These are phyloP conservation scores for Nomia melanderi DNA, from an alignment of 1,140 invertebrate genomes.

Conservation along the genomic window DNA sequence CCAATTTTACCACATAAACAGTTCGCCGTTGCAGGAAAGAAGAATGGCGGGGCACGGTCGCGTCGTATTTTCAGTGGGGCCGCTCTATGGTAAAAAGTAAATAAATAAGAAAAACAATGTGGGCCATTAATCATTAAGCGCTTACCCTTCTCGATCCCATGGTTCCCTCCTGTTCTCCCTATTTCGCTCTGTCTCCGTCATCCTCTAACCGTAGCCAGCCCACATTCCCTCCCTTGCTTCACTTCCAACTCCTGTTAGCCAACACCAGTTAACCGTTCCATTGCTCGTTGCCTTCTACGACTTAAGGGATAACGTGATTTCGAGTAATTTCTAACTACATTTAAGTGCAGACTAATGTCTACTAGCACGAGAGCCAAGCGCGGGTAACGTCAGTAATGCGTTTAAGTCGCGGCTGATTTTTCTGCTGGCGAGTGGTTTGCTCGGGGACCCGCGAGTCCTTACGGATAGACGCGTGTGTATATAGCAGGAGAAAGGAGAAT, in stretches of 20 bases:
- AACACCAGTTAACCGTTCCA: constrained; percentile 29
- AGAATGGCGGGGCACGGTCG: not conserved
- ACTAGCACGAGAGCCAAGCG: constrained; percentile 13
- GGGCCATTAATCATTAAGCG: constrained; percentile 33
- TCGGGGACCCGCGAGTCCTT: too few relatives aligned
- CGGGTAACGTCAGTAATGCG: constrained; percentile 48
- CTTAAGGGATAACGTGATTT: constrained; percentile 59
- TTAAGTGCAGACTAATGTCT: constrained; percentile 51
- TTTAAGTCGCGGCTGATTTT: constrained; percentile 50
- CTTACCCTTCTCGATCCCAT: not conserved
- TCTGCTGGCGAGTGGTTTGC: too few relatives aligned
- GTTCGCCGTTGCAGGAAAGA: not conserved
- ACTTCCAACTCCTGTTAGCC: not conserved
- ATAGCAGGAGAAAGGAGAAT: constrained; percentile 21
- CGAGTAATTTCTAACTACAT: constrained; percentile 55
- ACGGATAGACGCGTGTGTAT: constrained; percentile 10
- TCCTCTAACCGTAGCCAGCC: not conserved
- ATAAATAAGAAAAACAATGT: constrained; percentile 34
- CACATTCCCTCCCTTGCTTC: not conserved
- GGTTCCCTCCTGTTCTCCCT: not conserved
- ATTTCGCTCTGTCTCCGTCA: constrained; percentile 15
- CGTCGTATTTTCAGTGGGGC: not conserved
- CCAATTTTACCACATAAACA: constrained; percentile 28
- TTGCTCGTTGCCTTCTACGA: constrained; percentile 35
- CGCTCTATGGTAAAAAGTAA: constrained; percentile 16